These are phyloP conservation scores for Orthonychiurus folsomi DNA, from an alignment of 2,888 invertebrate genomes.

Conservation along the genomic window DNA sequence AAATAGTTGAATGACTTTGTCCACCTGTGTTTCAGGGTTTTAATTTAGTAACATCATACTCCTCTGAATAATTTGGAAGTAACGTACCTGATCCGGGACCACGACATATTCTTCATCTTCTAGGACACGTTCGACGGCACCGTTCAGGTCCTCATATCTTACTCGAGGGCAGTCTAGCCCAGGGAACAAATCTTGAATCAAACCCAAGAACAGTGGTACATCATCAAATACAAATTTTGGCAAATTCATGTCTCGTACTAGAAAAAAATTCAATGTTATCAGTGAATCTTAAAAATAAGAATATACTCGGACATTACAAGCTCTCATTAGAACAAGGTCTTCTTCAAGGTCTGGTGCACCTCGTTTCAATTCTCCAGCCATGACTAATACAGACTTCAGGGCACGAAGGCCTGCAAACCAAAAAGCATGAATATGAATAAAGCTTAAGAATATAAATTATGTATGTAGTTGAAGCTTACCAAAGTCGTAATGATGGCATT, in stretches of 20 bases:
- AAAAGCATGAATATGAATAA: not conserved
- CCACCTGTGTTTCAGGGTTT: conserved; percentile 51
- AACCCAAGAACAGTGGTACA: conserved; percentile 75
- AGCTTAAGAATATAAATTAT: conserved; percentile 49
- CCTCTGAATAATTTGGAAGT: not conserved
- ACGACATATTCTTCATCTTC: conserved; percentile 59
- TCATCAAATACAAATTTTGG: conserved; percentile 90
- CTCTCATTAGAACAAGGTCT: conserved; percentile 80
- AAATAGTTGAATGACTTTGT: conserved; percentile 81
- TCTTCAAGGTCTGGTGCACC: conserved; percentile 70
- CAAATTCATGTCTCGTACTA: conserved; percentile 77
- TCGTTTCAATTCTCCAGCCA: conserved; percentile 80
- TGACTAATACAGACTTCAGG: conserved; percentile 76
- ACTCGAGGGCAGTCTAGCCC: conserved; percentile 81
- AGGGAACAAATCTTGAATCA: conserved; percentile 82
- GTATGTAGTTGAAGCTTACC: conserved; percentile 79
- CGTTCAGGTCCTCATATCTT: conserved; percentile 76
- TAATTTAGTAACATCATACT: conserved; percentile 5
- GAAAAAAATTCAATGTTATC: not conserved
- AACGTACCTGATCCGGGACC: conserved; percentile 57
- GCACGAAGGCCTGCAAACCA: conserved; percentile 58
- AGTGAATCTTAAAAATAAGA: not conserved
- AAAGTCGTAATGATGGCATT: conserved; percentile 90
- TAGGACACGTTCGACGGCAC: conserved; percentile 62
- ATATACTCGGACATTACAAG: conserved; percentile 45